Base-by-base conservation (phyloP, 1,140 invertebrate species). In the Danaus plexippus region DNA sequence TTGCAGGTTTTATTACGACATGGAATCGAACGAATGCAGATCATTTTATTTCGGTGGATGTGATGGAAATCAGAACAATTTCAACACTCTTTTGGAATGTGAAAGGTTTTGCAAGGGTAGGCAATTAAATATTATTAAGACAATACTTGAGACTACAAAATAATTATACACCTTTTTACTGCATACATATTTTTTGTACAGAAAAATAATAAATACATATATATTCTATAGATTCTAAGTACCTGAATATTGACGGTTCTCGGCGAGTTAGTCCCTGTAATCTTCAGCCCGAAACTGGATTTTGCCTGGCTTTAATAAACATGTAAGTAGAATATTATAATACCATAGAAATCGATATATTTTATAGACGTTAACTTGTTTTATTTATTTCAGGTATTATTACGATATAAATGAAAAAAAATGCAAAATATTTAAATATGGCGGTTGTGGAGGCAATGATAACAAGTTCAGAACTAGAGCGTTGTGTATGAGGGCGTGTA, bases 381-480 rank as follows among this genome's bases (percentile, higher is more conserved):
- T 32, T 32, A 32, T n/a, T 45, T 3, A 40, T 1, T 67, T 53
- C 50, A 89, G 91, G 11, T 97, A 91, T 88, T 96, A 93, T 83
- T 97, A 92, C 75, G 92, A 97, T 73, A 68, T 80, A 0, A 84
- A 88, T 4, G 77, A 69, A 2, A 71, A 85, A 11, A 80, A 66
- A 2, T 96, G 94, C 71, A 89, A 90, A 43, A 87, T 89, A 4
- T 96, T 96, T 76, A 82, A 90, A 2, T 96, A 94, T 72, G 92
- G 92, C 2, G 95, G 95, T 1, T 96, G 95, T 72, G 92, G 91
- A 46, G 95, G 95, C 13, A 96, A 96, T 73, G 90, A 89, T 18
- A 97, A 97, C 72, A 87, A 92, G 58, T 97, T 77, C 43, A 46
- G 54, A 1, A 62, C 59, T 6, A 43, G 44, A 18, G 32, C 10